These are phyloP conservation scores for Drosophila takahashii DNA, from an alignment of 1,140 invertebrate genomes.

Conservation along the genomic window DNA sequence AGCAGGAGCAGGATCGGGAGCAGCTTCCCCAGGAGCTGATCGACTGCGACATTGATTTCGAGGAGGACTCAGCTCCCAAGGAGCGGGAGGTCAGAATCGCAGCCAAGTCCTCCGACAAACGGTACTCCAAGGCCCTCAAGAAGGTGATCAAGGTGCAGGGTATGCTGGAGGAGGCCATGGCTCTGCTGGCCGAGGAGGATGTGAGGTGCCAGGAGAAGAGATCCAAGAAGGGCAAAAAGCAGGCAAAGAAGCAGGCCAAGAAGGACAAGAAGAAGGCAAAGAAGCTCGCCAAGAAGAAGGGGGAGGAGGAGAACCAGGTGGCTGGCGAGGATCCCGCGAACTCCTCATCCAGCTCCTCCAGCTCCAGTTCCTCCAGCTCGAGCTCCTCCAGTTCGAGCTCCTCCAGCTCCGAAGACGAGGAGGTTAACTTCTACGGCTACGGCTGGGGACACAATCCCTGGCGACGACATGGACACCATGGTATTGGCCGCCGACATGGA, in stretches of 20 bases:
- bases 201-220: background rate
- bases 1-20: constrained; percentile 11
- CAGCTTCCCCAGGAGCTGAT: constrained; percentile 27
- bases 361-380: constrained; percentile 32
- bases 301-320: background rate
- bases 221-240: constrained; percentile 22
- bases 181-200: constrained; percentile 48
- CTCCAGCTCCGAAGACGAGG: constrained; percentile 27
- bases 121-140: constrained; percentile 58
- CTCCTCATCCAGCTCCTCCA: constrained; percentile 44
- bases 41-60: constrained; percentile 51
- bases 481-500: constrained; percentile 13
- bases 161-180: constrained; percentile 54
- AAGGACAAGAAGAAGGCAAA: constrained; percentile 47
- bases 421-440: constrained; percentile 7
- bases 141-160: constrained; percentile 59
- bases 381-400: constrained; percentile 37
- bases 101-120: constrained; percentile 3
- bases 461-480: constrained; percentile 31
- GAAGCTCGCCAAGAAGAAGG: constrained; percentile 39
- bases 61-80: constrained; percentile 12
- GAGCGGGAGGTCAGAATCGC: background rate
- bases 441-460: constrained; percentile 40
- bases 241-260: constrained; percentile 16
- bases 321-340: constrained; percentile 11